Percentiles rank a stretch among this genome's conserved stretches.
phyloP scores from a whole-genome alignment of 2,888 invertebrate genomes.

The Lithophane ornitopus region DNA sequence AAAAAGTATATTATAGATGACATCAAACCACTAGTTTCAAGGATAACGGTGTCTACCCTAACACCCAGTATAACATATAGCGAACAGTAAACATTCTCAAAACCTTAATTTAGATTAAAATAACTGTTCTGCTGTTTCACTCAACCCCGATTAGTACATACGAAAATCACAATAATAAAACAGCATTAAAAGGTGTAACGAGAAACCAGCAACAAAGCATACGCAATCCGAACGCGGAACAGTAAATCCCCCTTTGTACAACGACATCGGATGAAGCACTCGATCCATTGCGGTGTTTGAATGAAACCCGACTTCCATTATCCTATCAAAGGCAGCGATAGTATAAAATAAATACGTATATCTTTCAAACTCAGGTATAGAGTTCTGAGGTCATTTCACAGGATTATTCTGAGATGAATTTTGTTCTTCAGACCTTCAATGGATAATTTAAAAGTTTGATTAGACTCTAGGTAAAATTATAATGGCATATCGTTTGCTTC shows the following conservation, averaged over 20 bases:
- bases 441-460: slow-evolving; percentile 22
- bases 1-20: too few species aligned
- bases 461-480: not conserved
- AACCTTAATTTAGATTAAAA: not conserved
- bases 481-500: not conserved
- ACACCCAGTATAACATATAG: too few species aligned
- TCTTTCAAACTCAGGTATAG: slow-evolving; percentile 8
- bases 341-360: slow-evolving; percentile 21
- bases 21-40: too few species aligned
- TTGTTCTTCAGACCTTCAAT: not conserved
- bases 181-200: not conserved
- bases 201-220: slow-evolving; percentile 17
- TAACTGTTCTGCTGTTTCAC: not conserved
- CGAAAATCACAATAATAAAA: slow-evolving; percentile 7
- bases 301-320: slow-evolving; percentile 27
- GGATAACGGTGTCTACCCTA: too few species aligned
- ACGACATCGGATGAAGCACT: slow-evolving; percentile 26
- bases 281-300: slow-evolving; percentile 25
- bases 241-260: slow-evolving; percentile 26
- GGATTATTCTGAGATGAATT: slow-evolving; percentile 23
- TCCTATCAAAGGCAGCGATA: slow-evolving; percentile 41
- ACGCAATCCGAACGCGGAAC: slow-evolving; percentile 7
- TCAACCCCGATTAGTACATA: not conserved
- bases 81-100: too few species aligned
- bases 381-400: slow-evolving; percentile 20